phyloP scores from a whole-genome alignment of 1,140 invertebrate species.

The Anthonomus grandis region DNA sequence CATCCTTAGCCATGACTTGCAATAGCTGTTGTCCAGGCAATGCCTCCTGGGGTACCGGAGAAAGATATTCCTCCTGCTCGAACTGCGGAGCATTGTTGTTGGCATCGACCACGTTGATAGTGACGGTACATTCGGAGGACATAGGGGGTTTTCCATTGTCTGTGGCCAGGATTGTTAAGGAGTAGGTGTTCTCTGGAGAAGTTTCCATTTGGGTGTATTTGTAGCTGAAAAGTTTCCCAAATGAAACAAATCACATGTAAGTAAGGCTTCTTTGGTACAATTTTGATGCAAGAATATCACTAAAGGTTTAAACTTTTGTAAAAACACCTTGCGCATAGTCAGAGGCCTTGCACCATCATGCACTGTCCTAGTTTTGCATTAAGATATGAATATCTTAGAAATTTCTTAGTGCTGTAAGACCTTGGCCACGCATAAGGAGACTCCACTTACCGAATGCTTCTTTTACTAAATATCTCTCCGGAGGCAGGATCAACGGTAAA shows the following conservation, averaged over 20 bases:
- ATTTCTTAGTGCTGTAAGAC: no score
- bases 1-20: slow-evolving; percentile 72
- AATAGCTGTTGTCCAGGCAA: slow-evolving; percentile 65
- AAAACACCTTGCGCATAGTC: no score
- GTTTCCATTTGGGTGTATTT: slow-evolving; percentile 71
- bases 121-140: slow-evolving; percentile 77
- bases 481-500: slow-evolving; percentile 88
- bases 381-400: no score
- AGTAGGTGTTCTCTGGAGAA: slow-evolving; percentile 85
- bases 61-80: slow-evolving; percentile 67
- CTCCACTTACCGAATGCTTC: slow-evolving; percentile 55
- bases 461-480: slow-evolving; percentile 85
- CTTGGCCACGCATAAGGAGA: no score
- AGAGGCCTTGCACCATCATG: no score
- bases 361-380: no score
- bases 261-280: no score
- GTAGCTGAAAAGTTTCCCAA: slow-evolving; percentile 51
- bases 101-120: slow-evolving; percentile 85
- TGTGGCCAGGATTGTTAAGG: slow-evolving; percentile 79
- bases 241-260: no score
- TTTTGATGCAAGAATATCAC: no score
- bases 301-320: no score
- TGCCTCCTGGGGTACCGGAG: slow-evolving; percentile 78
- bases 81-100: slow-evolving; percentile 88
- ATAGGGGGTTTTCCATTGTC: slow-evolving; percentile 92